A percentile compares a stretch with the other conserved stretches of the same genome.
Conservation (phyloP, 1,140 invertebrate genomes). For the Monomorium pharaonis region DNA sequence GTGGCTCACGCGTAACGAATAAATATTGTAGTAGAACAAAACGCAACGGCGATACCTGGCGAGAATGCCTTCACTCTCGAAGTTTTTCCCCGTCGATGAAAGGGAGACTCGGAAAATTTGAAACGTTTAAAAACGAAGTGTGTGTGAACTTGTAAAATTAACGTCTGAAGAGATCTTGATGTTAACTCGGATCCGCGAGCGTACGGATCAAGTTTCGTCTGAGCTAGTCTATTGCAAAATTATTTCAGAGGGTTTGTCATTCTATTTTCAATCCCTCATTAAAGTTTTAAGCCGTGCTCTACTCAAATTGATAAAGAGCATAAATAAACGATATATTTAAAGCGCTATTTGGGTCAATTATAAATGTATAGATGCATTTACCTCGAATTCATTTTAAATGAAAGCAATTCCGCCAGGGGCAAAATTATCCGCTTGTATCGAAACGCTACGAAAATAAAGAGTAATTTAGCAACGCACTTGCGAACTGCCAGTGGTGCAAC, state of each 20-base stretch:
- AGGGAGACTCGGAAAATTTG: not conserved
- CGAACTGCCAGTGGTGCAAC: conserved; percentile 30
- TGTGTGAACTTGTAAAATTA: not conserved
- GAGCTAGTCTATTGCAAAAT: not conserved
- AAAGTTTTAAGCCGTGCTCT: not conserved
- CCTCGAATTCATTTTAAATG: not conserved
- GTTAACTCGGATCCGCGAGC: not conserved
- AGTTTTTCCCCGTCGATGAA: not conserved
- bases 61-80: not conserved
- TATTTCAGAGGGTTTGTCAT: not conserved
- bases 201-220: not conserved
- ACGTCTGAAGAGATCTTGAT: not conserved
- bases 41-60: conserved; percentile 5
- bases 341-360: not conserved
- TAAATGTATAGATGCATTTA: not conserved
- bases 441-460: not conserved
- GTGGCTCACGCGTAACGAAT: conserved; percentile 1
- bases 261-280: conserved; percentile 10
- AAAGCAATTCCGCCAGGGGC: not conserved
- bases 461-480: conserved; percentile 10
- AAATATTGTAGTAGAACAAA: not conserved
- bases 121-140: not conserved
- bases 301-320: not conserved
- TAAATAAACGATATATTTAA: not conserved
- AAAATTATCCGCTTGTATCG: not conserved